Percentiles rank a stretch among this genome's conserved stretches.
Evolutionary conservation across 2,888 invertebrate genomes (phyloP).

Genomic region (Leptinotarsa juncta): DNA sequence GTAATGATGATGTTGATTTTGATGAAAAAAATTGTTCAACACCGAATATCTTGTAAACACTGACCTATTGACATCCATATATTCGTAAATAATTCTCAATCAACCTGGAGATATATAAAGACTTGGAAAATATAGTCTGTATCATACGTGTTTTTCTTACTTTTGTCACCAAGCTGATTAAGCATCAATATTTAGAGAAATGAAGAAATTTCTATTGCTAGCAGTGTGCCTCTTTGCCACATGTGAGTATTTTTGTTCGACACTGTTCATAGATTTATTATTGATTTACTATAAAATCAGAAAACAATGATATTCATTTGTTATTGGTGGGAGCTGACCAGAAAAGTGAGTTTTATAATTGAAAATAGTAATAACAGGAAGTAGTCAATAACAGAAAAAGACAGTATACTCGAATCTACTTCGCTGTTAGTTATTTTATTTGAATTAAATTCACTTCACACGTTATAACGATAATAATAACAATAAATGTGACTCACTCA

Average conservation of each 20-base stretch:
- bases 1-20: not conserved
- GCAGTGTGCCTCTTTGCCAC: conserved; percentile 18
- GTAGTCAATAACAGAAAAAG: too few species aligned
- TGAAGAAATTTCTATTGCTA: conserved; percentile 23
- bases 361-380: too few species aligned
- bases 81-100: conserved; percentile 3
- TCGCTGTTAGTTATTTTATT: too few species aligned
- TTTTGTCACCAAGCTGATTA: not conserved
- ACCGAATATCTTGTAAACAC: not conserved
- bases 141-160: not conserved
- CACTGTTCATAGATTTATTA: not conserved
- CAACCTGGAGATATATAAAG: conserved; percentile 14
- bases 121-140: not conserved
- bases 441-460: too few species aligned
- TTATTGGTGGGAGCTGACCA: too few species aligned
- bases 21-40: conserved; percentile 1
- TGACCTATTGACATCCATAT: not conserved
- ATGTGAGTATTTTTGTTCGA: conserved; percentile 20
- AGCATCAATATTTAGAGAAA: not conserved
- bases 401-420: too few species aligned
- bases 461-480: too few species aligned
- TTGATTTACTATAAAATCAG: not conserved
- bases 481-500: too few species aligned
- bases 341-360: too few species aligned
- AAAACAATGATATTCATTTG: not conserved